Evolutionary conservation across 1,140 invertebrate species (phyloP).

Genomic region (Ostrea denselamellosa): DNA sequence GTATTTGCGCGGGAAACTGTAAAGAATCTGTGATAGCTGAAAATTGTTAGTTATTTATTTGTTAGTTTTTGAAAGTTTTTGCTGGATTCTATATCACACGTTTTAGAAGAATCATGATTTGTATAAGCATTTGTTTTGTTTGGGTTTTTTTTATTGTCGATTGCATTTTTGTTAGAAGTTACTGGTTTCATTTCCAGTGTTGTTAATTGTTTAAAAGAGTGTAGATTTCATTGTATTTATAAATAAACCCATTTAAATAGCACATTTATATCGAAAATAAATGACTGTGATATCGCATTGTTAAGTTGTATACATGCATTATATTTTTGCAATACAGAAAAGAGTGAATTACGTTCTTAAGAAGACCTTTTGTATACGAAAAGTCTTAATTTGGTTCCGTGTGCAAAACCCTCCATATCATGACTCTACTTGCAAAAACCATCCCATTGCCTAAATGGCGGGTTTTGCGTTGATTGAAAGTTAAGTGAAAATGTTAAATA

Average conservation of each 20-base stretch:
- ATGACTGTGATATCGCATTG: conserved; percentile 19
- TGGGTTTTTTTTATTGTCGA: conserved; percentile 13
- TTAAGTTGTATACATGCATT: background rate
- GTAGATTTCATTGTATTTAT: background rate
- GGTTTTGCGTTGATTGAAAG: background rate
- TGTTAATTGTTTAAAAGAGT: conserved; percentile 16
- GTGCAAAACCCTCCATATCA: background rate
- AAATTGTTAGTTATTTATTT: conserved; percentile 35
- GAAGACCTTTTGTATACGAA: background rate
- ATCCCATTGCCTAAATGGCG: conserved; percentile 8
- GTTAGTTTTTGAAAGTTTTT: conserved; percentile 16
- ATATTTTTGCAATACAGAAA: background rate
- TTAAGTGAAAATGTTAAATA: background rate
- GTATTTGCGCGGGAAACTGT: conserved; percentile 14
- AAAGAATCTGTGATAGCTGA: conserved; percentile 24
- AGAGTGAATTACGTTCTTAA: conserved; percentile 18
- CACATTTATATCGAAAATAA: conserved; percentile 5
- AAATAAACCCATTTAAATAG: conserved; percentile 6
- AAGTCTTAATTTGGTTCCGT: background rate
- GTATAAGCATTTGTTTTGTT: conserved; percentile 14
- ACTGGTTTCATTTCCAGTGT: background rate
- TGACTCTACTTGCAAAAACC: background rate
- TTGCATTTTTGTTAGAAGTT: conserved; percentile 8
- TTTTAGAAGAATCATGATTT: background rate
- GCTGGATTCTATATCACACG: conserved; percentile 1